Evolutionary conservation across 2,113 vertebrate genomes (phyloP).

Genomic region (Dinomys branickii): DNA sequence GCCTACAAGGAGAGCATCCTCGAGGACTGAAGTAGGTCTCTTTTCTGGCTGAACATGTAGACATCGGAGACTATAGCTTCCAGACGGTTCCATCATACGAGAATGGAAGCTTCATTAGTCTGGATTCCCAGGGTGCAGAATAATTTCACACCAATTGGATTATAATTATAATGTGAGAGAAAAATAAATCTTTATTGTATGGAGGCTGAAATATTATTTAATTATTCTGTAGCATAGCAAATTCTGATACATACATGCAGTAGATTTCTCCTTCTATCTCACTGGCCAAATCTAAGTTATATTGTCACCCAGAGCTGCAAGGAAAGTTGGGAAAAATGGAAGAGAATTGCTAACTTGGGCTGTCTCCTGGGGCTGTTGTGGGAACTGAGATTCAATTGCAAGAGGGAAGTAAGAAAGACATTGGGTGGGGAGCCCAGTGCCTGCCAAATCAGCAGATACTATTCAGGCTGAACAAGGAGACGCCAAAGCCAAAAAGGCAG

Average conservation of each 20-base stretch:
- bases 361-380: background rate
- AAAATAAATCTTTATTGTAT: background rate
- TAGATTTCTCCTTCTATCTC: background rate
- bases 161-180: background rate
- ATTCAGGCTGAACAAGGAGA: background rate
- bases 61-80: background rate
- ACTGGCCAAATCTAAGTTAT: background rate
- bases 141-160: background rate
- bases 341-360: constrained; percentile 11
- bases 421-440: background rate
- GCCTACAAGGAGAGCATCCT: constrained; percentile 66
- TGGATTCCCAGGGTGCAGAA: background rate
- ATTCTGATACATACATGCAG: background rate
- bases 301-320: background rate
- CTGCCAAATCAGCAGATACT: background rate
- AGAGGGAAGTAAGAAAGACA: background rate
- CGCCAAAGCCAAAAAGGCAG: background rate
- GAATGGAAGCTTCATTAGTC: background rate
- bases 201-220: background rate
- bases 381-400: background rate
- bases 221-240: background rate
- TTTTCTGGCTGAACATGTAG: background rate
- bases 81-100: background rate
- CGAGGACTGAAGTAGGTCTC: constrained; percentile 67
- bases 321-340: background rate